Evolutionary conservation across 2,113 vertebrate genomes (phyloP), one percentile per base, ranked within the genome.

Genomic region (Lagopus muta): DNA sequence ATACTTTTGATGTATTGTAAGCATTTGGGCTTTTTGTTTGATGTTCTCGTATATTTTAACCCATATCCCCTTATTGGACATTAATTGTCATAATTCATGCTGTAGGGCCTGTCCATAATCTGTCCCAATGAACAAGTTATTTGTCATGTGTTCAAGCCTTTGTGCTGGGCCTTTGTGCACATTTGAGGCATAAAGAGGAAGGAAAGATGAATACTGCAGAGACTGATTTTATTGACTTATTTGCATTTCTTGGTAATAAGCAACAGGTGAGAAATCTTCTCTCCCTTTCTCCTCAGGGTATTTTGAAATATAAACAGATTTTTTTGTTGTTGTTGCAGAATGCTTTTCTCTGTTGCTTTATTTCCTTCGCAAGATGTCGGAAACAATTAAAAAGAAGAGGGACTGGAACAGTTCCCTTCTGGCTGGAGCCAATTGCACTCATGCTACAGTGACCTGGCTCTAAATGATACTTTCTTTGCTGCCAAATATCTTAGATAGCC

Each of bases 401-500:
- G 55, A 5, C 48, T 96, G 92, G 88, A 97, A 71, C 54, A 64
- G 77, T 87, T 94, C 73, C 70, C 61, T 82, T 93, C 88, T 58
- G 82, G 36, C 65, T 36, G 70, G 82, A 76, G 69, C 75, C 73
- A 95, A 28, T 19, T 87, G 84, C 66, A 71, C 57, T 90, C 72
- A 88, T 94, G 90, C 86, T 94, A 58, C 79, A 88, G 61, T 92
- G 92, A 95, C 76, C 82, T 90, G 88, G 64, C 71, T 91, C 82
- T 94, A 82, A 93, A 6, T 90, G 93, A 94, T 95, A 84, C 77
- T 93, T 86, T 82, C 55, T 87, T 86, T 94, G 55, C 47, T 94
- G 89, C 89, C 89, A 93, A 58, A 65, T 85, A 77, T 75, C 75
- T 74, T 65, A 90, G 89, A 92, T 79, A 91, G 42, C 45, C 50